Evolutionary conservation across 2,888 invertebrate genomes (phyloP), one percentile per base, ranked within the genome.

Genomic region (Drosophila anomelani): DNA sequence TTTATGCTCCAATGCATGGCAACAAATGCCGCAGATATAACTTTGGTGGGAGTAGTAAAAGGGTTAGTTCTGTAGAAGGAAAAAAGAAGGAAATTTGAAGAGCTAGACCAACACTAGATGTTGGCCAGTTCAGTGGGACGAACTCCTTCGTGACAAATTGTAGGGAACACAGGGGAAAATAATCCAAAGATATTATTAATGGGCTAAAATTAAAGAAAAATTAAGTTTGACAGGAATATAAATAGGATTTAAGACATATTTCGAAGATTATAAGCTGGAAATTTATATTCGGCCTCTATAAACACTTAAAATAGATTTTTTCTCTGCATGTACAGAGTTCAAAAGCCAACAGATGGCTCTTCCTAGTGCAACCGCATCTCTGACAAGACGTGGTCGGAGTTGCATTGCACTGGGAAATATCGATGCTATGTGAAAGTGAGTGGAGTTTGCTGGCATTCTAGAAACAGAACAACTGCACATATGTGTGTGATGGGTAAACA

Each of bases 1-100:
- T 75, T 75, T 72, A 79, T 83, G 85, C 88, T 77, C 73, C 78
- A 85, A 80, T 81, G 88, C 81, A 80, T 79, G 77, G 82, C 82
- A 87, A 87, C 87, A 84, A 87, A 84, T 84, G 84, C 77, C 67
- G 51, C 75, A 81, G 74, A 82, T 68, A 77, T 75, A 81, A 64
- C 39, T 23, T 17, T 29, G 12, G 15, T 26, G n/a, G 12, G n/a
- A 29, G 34, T 20, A 17, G 10, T n/a, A 34, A 17, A 1, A n/a
- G 46, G 60, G 20, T 34, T 41, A 41, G 13, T 23, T 26, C 4
- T 54, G 15, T 15, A 9, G 54, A 75, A 80, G 2, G 23, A n/a
- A 84, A 80, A 80, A 84, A 79, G 20, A 23, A 20, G 60, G 79
- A 85, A 82, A 87, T 82, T 87, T 82, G 73, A 80, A 85, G 73